A percentile compares a stretch with the other conserved stretches of the same genome.
Evolutionary conservation across 64 coral and sea anemone species (phyloP).

Genomic region (Porites australiensis): DNA sequence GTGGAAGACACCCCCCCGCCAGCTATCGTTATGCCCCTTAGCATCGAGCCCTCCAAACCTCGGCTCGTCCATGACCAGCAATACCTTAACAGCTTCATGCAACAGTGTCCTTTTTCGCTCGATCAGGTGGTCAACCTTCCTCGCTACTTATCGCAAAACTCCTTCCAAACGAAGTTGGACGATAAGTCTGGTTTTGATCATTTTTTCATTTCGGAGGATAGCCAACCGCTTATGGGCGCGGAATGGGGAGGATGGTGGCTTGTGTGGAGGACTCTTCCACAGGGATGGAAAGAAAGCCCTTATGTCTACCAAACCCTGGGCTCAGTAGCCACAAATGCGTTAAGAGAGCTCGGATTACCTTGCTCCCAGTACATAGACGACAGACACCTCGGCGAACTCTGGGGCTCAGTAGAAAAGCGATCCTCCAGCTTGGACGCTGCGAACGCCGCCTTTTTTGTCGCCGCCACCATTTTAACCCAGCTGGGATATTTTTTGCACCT

Average conservation of each 20-base stretch:
- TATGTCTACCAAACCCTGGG: slow-evolving; percentile 56
- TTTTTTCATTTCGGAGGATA: slow-evolving; percentile 4
- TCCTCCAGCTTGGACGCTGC: slow-evolving; percentile 2
- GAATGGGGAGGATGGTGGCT: slow-evolving; percentile 29
- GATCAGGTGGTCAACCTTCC: slow-evolving; percentile 22
- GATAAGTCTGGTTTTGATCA: slow-evolving; percentile 52
- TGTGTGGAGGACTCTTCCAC: slow-evolving; percentile 9
- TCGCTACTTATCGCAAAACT: neutral
- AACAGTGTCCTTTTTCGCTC: slow-evolving; percentile 26
- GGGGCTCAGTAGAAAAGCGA: neutral
- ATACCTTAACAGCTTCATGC: slow-evolving; percentile 15
- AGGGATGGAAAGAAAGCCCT: slow-evolving; percentile 40
- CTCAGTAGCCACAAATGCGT: neutral
- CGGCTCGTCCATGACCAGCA: slow-evolving; percentile 22
- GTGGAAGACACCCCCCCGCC: neutral
- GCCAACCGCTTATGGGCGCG: neutral
- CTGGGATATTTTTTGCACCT: slow-evolving; percentile 44
- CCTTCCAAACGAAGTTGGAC: slow-evolving; percentile 15
- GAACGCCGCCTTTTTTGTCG: neutral
- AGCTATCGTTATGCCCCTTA: slow-evolving; percentile 35
- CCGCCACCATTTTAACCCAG: slow-evolving; percentile 9
- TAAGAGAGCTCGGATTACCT: slow-evolving; percentile 9
- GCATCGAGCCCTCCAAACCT: slow-evolving; percentile 32
- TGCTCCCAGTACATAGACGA: slow-evolving; percentile 58
- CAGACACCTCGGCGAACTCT: slow-evolving; percentile 36